Evolutionary conservation across 2,797 vertebrate genomes (phyloP).

Genomic region (Sebastes oblongus): DNA sequence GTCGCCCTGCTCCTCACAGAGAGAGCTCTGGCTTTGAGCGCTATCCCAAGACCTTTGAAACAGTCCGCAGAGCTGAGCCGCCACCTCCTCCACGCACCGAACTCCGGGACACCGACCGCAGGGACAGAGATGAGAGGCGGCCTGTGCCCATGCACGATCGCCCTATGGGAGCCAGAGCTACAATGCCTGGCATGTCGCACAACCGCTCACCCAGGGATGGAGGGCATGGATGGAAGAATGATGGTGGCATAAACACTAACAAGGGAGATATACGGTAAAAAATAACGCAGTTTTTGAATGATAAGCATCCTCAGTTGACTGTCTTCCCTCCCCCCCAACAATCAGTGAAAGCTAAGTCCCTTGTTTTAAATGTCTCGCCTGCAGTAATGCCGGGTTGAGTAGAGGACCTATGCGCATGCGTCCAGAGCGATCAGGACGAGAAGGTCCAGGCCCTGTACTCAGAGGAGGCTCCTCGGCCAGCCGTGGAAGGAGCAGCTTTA

Average conservation of each 20-base stretch:
- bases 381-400: not conserved
- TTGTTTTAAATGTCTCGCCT: not conserved
- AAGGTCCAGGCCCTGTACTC: constrained; percentile 85
- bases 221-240: constrained; percentile 90
- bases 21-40: constrained; percentile 90
- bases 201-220: constrained; percentile 87
- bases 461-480: constrained; percentile 86
- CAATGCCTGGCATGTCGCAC: constrained; percentile 84
- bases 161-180: constrained; percentile 71
- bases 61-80: constrained; percentile 88
- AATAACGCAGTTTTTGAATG: not conserved
- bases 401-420: constrained; percentile 83
- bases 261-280: constrained; percentile 91
- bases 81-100: constrained; percentile 81
- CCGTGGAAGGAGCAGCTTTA: constrained; percentile 87
- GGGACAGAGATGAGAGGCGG: constrained; percentile 88
- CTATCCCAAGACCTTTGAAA: constrained; percentile 91
- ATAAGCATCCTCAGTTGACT: not conserved
- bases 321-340: fast-evolving
- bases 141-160: constrained; percentile 88
- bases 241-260: constrained; percentile 84
- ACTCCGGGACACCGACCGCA: constrained; percentile 88
- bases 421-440: constrained; percentile 89
- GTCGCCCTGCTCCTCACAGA: constrained; percentile 85
- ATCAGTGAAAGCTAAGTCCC: not conserved